phyloP scores from a whole-genome alignment of 2,797 vertebrate species.

The Steatocranus sp. region DNA sequence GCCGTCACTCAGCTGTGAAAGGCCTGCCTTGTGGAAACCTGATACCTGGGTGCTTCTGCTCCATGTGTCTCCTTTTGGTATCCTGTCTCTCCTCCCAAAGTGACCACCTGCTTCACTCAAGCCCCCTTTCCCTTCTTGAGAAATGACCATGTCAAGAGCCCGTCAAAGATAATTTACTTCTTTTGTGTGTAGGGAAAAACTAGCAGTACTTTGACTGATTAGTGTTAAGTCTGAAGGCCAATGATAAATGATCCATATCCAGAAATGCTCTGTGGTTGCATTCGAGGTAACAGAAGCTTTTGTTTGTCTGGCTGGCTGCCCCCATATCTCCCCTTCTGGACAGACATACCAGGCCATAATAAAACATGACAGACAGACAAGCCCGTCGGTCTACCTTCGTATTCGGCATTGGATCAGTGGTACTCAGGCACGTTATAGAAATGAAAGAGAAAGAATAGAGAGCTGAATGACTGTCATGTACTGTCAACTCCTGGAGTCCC shows the following conservation, averaged over 20 bases:
- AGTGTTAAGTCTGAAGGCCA: background rate
- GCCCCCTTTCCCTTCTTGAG: constrained; percentile 31
- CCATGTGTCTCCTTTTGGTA: constrained; percentile 17
- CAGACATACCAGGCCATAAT: constrained; percentile 35
- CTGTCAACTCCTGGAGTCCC: constrained; percentile 1
- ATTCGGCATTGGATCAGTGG: background rate
- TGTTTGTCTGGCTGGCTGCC: constrained; percentile 35
- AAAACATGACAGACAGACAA: constrained; percentile 30
- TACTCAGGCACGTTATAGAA: background rate
- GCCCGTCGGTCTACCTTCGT: background rate
- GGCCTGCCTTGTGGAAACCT: constrained; percentile 51
- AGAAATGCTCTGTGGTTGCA: constrained; percentile 24
- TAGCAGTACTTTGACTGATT: background rate
- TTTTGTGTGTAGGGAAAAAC: background rate
- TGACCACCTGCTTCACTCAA: constrained; percentile 61
- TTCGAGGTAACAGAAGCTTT: constrained; percentile 31
- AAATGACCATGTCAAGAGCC: constrained; percentile 34
- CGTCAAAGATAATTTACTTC: background rate
- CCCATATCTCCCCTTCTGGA: background rate
- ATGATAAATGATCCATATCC: constrained; percentile 10
- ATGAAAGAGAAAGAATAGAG: constrained; percentile 4
- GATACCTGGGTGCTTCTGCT: constrained; percentile 57
- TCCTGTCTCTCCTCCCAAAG: background rate
- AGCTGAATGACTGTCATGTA: constrained; percentile 15
- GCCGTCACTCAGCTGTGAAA: constrained; percentile 51